Conservation (phyloP, 2,113 vertebrate genomes). For the Piaya cayana region DNA sequence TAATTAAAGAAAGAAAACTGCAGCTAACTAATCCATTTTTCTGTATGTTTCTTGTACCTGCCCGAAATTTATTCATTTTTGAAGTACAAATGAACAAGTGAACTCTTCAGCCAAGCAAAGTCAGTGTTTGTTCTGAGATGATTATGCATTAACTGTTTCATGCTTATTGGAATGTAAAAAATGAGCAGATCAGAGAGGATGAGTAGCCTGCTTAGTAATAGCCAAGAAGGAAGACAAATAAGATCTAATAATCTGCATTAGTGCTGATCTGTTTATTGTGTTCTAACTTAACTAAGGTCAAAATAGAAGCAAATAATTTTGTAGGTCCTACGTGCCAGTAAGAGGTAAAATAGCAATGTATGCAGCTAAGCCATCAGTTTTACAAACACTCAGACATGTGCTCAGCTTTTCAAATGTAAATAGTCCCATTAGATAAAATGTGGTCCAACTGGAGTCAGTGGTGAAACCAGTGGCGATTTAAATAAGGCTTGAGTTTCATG, state of each 20-base stretch:
- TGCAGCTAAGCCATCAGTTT: not conserved
- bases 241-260: not conserved
- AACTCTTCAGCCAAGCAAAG: not conserved
- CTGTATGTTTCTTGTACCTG: not conserved
- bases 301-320: not conserved
- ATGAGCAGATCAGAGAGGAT: not conserved
- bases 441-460: not conserved
- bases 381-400: not conserved
- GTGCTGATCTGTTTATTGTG: not conserved
- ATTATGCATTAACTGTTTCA: not conserved
- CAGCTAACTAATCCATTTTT: not conserved
- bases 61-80: not conserved
- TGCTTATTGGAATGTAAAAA: not conserved
- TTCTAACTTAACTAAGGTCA: not conserved
- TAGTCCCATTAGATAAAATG: slow-evolving; percentile 43
- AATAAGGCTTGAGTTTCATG: slow-evolving; percentile 23
- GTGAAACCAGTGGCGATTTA: slow-evolving; percentile 13
- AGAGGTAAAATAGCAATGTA: not conserved
- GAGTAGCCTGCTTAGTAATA: not conserved
- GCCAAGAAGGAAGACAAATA: not conserved
- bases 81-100: not conserved
- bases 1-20: slow-evolving; percentile 18
- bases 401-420: slow-evolving; percentile 59
- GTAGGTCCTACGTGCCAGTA: not conserved
- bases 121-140: not conserved